Evolutionary conservation across 2,797 vertebrate species (phyloP), one percentile per base, ranked within the genome.

Genomic region (Melanotaenia pygmaea): DNA sequence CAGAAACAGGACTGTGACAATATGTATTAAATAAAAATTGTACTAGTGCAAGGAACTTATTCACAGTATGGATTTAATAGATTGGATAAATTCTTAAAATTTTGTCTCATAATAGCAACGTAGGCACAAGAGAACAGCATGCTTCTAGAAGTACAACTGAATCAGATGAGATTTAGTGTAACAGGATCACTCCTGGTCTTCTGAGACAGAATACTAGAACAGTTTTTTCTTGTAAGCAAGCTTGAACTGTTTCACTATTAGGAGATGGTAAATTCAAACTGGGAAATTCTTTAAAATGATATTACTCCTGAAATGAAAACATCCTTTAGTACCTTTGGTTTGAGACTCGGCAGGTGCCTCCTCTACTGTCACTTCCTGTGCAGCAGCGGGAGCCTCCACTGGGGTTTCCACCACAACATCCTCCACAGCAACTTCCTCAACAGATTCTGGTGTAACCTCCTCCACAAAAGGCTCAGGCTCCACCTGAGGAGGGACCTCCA

Each of bases 311-410:
- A 43, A 4, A 18, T 16, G 13, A 34, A 11, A 2, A 63, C 30
- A 66, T 64, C n/a, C 6, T 24, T 66, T 47, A 76, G 60, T 76
- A 81, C 89, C 89, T 90, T 85, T 83, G 53, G 43, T 16, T 72
- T 73, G 58, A 68, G 70, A 38, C 51, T 72, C 66, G 45, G 37
- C 18, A 53, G 84, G 63, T 50, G 82, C 69, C 22, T 61, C 64
- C 28, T 34, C 1, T 63, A 50, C 26, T 0, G 30, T n/a, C 28
- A 76, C 84, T 20, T 86, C 85, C 67, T 82, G 70, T 13, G 61
- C 74, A 35, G 70, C 62, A 57, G 67, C 64, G 26, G 54, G 35
- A 3, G 45, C 53, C 6, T 91, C 83, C 53, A 24, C 59, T 24
- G 35, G 64, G 24, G 62, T 60, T 51, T 60, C 77, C 56, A 65